phyloP scores from a whole-genome alignment of 2,888 invertebrate genomes.

The Drosophila robusta region DNA sequence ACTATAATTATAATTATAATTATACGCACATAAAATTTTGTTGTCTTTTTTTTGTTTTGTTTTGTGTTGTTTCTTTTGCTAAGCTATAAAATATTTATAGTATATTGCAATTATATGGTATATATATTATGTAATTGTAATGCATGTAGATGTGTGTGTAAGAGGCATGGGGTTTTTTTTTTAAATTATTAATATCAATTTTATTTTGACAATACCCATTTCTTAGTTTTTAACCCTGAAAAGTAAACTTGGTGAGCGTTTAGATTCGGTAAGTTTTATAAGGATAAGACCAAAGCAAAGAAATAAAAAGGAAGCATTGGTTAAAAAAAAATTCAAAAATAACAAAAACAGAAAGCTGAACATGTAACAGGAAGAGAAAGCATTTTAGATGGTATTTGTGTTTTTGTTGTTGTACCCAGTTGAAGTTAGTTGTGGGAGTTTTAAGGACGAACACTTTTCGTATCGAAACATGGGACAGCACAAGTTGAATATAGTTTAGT shows the following conservation, averaged over 20 bases:
- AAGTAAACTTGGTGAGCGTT: constrained; percentile 40
- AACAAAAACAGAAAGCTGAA: constrained; percentile 6
- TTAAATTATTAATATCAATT: background rate
- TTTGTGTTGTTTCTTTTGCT: constrained; percentile 9
- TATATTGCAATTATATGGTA: constrained; percentile 8
- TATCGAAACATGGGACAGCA: no score
- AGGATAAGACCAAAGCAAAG: constrained; percentile 2
- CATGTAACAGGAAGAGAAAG: constrained; percentile 10
- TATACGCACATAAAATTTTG: constrained; percentile 64
- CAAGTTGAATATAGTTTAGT: no score
- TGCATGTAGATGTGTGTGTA: constrained; percentile 18
- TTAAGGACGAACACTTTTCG: background rate
- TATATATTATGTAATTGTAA: constrained; percentile 18
- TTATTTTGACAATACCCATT: constrained; percentile 12
- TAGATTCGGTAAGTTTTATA: constrained; percentile 1
- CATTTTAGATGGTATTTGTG: constrained; percentile 12
- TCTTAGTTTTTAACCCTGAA: constrained; percentile 37
- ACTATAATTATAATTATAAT: constrained; percentile 87
- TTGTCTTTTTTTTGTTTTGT: constrained; percentile 8
- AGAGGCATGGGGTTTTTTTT: background rate
- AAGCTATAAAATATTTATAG: constrained; percentile 13
- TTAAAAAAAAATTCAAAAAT: constrained; percentile 8
- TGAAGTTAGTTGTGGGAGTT: background rate
- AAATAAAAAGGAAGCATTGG: background rate
- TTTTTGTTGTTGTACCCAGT: constrained; percentile 1